Percentiles rank a stretch among this genome's conserved stretches.
phyloP scores from a whole-genome alignment of 2,113 vertebrate genomes.

The Scopus umbretta region DNA sequence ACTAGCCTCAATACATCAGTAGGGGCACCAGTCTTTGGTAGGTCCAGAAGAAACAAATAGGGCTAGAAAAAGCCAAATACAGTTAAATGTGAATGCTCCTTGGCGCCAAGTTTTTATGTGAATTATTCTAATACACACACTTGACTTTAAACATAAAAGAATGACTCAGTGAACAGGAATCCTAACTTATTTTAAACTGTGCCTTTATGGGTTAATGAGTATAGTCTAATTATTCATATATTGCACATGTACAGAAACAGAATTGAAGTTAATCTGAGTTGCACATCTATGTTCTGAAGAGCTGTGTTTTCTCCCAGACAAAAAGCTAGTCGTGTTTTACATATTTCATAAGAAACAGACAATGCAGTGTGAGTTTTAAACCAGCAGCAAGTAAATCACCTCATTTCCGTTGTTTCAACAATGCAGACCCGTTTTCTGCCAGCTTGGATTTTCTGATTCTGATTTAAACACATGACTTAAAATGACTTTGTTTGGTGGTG shows the following conservation, averaged over 20 bases:
- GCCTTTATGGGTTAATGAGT: background rate
- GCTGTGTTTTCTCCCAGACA: background rate
- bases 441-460: conserved; percentile 56
- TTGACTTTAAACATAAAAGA: background rate
- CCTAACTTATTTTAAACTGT: background rate
- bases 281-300: background rate
- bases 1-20: background rate
- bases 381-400: conserved; percentile 57
- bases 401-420: conserved; percentile 55
- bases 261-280: background rate
- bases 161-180: background rate
- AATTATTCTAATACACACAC: background rate
- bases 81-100: background rate
- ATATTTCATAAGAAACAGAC: conserved; percentile 12
- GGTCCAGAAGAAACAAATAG: background rate
- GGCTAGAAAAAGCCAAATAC: background rate
- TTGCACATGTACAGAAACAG: background rate
- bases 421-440: conserved; percentile 37
- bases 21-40: background rate
- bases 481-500: conserved; percentile 64
- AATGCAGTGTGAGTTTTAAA: conserved; percentile 6
- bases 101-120: background rate
- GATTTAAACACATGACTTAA: conserved; percentile 69
- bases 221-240: background rate
- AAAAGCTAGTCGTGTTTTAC: background rate